phyloP scores from a whole-genome alignment of 2,888 invertebrate genomes.

The Calameuta filiformis region DNA sequence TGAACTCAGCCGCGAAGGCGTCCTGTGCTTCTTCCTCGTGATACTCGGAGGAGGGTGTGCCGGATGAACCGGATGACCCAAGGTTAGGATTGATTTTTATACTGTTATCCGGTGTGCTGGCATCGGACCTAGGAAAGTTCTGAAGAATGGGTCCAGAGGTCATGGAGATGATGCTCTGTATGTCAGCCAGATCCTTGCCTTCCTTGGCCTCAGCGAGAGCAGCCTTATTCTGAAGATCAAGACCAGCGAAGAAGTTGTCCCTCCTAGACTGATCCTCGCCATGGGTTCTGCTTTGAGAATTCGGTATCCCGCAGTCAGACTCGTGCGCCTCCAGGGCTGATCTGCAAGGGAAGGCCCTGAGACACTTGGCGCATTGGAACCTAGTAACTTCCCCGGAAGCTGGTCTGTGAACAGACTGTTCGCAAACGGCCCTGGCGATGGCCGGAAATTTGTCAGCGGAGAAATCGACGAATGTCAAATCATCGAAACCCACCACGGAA shows the following conservation, averaged over 20 bases:
- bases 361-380: slow-evolving; percentile 78
- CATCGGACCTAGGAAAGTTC: slow-evolving; percentile 48
- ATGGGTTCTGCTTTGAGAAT: slow-evolving; percentile 71
- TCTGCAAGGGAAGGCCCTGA: slow-evolving; percentile 77
- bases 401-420: slow-evolving; percentile 74
- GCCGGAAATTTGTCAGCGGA: slow-evolving; percentile 83
- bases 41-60: slow-evolving; percentile 58
- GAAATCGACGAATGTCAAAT: slow-evolving; percentile 83
- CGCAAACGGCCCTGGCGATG: slow-evolving; percentile 80
- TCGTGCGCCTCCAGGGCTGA: slow-evolving; percentile 78
- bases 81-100: slow-evolving; percentile 40
- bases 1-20: slow-evolving; percentile 84
- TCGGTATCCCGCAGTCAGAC: slow-evolving; percentile 72
- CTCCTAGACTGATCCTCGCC: slow-evolving; percentile 73
- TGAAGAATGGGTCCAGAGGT: slow-evolving; percentile 69
- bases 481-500: slow-evolving; percentile 75
- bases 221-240: slow-evolving; percentile 81
- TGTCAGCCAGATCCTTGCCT: slow-evolving; percentile 85
- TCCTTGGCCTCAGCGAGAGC: slow-evolving; percentile 62
- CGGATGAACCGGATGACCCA: slow-evolving; percentile 56
- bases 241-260: slow-evolving; percentile 84
- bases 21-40: slow-evolving; percentile 81
- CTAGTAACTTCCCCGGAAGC: slow-evolving; percentile 70
- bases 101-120: slow-evolving; percentile 48
- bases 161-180: slow-evolving; percentile 84